Evolutionary conservation across 2,797 vertebrate genomes (phyloP), one percentile per base, ranked within the genome.

Genomic region (Euphonia xanthogaster): DNA sequence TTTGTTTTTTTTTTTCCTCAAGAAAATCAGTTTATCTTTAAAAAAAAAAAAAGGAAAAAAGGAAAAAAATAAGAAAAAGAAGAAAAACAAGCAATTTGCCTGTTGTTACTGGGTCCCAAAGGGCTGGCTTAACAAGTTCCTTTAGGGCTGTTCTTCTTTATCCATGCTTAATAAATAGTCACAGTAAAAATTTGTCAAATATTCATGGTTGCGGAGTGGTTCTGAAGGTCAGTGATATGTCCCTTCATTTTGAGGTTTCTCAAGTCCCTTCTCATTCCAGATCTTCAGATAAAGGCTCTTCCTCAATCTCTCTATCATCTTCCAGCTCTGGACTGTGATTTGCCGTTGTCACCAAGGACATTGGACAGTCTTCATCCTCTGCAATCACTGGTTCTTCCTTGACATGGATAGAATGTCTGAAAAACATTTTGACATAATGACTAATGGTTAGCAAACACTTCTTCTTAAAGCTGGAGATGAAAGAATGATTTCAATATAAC

Each of bases 161-260:
- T 98, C 98, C 99, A 99, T 99, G 99, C 98, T 99, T 98, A 99
- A 99, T 99, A 99, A 99, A 99, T 99, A 99, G 99, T 99, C 99
- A 99, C 98, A 99, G 99, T 99, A 99, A 98, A 98, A 98, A 98
- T 98, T 97, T 98, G 98, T 98, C 98, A 98, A 98, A 98, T 98
- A 98, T 98, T 98, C 97, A 98, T 98, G 98, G 98, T 98, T 98
- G 98, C 73, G 98, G 98, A 98, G 99, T 99, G 98, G 98, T 99
- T 99, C 97, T 98, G 98, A 98, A 98, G 98, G 98, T 97, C 98
- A 98, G 96, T 97, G 96, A 97, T 96, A 98, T 98, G 98, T 98
- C 98, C 98, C 98, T 98, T 98, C 98, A 97, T 95, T 93, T 93
- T 98, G 98, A 98, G 98, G 98, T 98, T 97, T 97, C 84, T 96